Conservation (phyloP, 1,140 invertebrate genomes). For the Bradysia coprophila region DNA sequence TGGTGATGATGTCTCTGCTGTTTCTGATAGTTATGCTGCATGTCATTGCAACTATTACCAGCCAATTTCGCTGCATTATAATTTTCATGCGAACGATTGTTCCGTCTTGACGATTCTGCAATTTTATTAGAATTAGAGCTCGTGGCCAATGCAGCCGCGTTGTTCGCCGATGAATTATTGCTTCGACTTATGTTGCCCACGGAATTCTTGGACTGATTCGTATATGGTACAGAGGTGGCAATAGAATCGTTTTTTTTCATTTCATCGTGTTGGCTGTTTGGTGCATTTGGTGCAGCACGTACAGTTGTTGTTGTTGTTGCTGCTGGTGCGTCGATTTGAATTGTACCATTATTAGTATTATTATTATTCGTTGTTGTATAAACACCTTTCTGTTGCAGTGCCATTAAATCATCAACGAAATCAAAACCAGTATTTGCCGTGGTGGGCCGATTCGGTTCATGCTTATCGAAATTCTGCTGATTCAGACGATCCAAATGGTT, state of each 20-base stretch:
- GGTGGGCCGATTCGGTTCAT: not conserved
- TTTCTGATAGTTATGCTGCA: not conserved
- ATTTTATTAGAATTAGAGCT: no score
- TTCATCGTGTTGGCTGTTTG: not conserved
- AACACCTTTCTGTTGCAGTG: no score
- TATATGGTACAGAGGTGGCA: not conserved
- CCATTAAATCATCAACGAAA: not conserved
- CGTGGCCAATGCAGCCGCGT: no score
- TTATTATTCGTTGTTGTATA: not conserved
- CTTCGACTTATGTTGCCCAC: no score
- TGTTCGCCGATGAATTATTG: no score
- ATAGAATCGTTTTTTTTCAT: not conserved
- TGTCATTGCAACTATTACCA: no score
- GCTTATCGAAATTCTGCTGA: not conserved
- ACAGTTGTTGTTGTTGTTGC: not conserved
- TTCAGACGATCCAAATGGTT: not conserved
- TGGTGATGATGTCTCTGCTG: constrained; percentile 6
- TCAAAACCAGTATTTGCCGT: not conserved
- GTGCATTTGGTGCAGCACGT: no score
- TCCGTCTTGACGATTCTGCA: no score
- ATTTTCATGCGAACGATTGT: no score
- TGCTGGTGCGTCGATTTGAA: not conserved
- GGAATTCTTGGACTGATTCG: not conserved
- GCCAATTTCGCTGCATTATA: no score
- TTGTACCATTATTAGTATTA: not conserved